Percentiles rank a stretch among this genome's conserved stretches.
phyloP scores from a whole-genome alignment of 2,113 vertebrate species.

The Notarius quadriscutis region DNA sequence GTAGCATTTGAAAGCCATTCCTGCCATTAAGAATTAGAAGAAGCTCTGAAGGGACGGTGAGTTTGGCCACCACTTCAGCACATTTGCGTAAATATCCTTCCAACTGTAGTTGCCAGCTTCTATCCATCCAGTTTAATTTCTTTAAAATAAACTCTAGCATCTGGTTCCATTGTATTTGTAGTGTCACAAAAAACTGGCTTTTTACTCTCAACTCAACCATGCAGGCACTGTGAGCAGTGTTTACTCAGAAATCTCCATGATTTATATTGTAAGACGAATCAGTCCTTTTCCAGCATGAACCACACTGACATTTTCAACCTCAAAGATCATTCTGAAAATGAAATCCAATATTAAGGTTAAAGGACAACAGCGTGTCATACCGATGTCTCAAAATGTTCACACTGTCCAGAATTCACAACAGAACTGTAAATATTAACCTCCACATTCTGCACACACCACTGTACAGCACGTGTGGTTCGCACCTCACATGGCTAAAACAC shows the following conservation, averaged over 20 bases:
- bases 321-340: neutral
- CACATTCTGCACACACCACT: neutral
- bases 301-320: neutral
- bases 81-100: conserved; percentile 12
- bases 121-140: conserved; percentile 20
- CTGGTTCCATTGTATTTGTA: conserved; percentile 58
- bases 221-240: neutral
- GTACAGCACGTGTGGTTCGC: neutral
- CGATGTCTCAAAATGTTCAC: neutral
- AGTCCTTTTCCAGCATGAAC: neutral
- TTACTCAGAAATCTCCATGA: neutral
- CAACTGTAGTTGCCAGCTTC: conserved; percentile 29
- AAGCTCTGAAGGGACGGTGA: conserved; percentile 1
- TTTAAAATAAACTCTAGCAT: conserved; percentile 50
- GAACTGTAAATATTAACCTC: neutral
- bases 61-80: conserved; percentile 21
- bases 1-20: neutral
- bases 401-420: neutral
- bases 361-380: too few species aligned
- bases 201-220: conserved; percentile 54
- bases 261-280: neutral
- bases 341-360: neutral
- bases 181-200: conserved; percentile 43
- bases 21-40: conserved; percentile 33
- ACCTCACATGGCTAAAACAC: neutral